Evolutionary conservation across 2,888 invertebrate species (phyloP).

Genomic region (Lutraria lutraria): DNA sequence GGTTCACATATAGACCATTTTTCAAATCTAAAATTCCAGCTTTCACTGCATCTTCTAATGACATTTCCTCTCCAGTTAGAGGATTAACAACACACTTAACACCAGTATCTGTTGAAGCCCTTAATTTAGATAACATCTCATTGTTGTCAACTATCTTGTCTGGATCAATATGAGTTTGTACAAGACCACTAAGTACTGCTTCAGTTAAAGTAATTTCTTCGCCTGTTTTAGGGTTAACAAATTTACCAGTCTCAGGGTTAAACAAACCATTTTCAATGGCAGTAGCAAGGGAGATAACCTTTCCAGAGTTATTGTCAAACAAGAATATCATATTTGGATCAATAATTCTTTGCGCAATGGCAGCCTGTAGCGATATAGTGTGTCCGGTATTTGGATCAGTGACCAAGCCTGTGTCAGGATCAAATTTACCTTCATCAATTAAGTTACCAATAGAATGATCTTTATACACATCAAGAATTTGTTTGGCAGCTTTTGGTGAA

Average conservation of each 20-base stretch:
- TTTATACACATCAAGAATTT: slow-evolving; percentile 80
- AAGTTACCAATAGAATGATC: slow-evolving; percentile 79
- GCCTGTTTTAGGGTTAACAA: slow-evolving; percentile 90
- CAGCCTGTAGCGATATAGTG: slow-evolving; percentile 85
- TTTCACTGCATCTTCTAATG: slow-evolving; percentile 87
- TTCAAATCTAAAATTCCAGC: slow-evolving; percentile 80
- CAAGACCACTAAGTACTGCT: slow-evolving; percentile 94
- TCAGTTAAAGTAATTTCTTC: slow-evolving; percentile 96
- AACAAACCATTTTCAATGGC: slow-evolving; percentile 81
- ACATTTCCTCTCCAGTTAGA: slow-evolving; percentile 91
- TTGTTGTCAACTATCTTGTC: slow-evolving; percentile 78
- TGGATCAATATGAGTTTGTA: slow-evolving; percentile 89
- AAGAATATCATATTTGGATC: slow-evolving; percentile 82
- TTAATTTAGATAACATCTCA: slow-evolving; percentile 79
- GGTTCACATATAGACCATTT: slow-evolving; percentile 76
- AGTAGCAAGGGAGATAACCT: slow-evolving; percentile 77
- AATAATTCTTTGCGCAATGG: slow-evolving; percentile 78
- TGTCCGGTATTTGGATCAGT: slow-evolving; percentile 86
- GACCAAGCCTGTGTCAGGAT: slow-evolving; percentile 87
- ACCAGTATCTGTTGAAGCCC: slow-evolving; percentile 90
- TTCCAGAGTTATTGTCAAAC: slow-evolving; percentile 78
- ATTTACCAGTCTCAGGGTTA: slow-evolving; percentile 80
- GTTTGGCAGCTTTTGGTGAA: slow-evolving; percentile 76
- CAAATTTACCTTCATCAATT: slow-evolving; percentile 86
- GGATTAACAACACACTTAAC: slow-evolving; percentile 90